Evolutionary conservation across 2,888 invertebrate genomes (phyloP).

Genomic region (Eumacrocentrus americanus): DNA sequence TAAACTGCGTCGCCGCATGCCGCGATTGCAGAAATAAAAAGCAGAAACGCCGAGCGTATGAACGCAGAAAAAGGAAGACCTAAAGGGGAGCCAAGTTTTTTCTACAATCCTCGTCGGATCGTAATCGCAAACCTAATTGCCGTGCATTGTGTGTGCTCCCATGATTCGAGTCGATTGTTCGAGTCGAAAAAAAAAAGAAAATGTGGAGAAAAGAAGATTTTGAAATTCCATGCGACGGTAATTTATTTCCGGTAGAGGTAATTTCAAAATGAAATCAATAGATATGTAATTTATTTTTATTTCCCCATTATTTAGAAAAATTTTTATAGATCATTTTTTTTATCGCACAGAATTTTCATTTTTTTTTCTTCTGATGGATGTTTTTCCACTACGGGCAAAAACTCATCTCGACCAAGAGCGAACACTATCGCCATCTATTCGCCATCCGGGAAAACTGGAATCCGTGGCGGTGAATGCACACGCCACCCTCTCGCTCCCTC

Average conservation of each 20-base stretch:
- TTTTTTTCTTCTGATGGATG: no score
- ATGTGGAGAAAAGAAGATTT: not conserved
- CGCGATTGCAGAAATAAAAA: slow-evolving; percentile 6
- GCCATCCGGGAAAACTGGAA: slow-evolving; percentile 44
- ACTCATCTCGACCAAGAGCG: slow-evolving; percentile 32
- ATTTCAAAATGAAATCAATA: no score
- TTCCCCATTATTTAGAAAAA: no score
- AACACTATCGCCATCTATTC: slow-evolving; percentile 48
- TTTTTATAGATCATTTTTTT: no score
- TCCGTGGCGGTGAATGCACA: slow-evolving; percentile 32
- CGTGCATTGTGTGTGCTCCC: slow-evolving; percentile 38
- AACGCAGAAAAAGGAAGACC: not conserved
- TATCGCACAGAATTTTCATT: no score
- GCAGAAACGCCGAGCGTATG: no score
- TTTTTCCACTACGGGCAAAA: not conserved
- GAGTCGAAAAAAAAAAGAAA: not conserved
- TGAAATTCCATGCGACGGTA: no score
- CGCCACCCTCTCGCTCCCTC: not conserved
- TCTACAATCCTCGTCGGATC: slow-evolving; percentile 19
- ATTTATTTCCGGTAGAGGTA: no score
- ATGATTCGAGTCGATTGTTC: slow-evolving; percentile 23
- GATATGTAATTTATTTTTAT: no score
- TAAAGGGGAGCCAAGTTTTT: not conserved
- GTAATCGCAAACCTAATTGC: slow-evolving; percentile 45
- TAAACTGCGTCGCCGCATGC: slow-evolving; percentile 10